phyloP scores from a whole-genome alignment of 1,140 invertebrate genomes.

The Drosophila lacteicornis region DNA sequence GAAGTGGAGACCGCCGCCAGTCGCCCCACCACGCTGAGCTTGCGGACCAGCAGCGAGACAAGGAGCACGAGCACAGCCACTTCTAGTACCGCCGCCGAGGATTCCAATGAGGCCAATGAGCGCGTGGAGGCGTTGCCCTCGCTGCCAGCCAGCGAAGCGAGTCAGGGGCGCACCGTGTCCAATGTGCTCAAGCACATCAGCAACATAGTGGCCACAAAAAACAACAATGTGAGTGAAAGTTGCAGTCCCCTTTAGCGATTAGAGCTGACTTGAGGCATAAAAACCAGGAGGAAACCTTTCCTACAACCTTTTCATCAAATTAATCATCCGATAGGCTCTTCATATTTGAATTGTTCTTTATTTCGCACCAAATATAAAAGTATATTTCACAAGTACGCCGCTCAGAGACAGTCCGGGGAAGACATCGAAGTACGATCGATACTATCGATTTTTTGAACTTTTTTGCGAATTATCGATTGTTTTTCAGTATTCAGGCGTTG shows the following conservation, averaged over 20 bases:
- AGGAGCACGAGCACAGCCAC: constrained; percentile 26
- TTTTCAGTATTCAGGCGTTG: too few species aligned
- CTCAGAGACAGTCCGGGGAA: accelerated
- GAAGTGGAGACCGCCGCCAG: constrained; percentile 33
- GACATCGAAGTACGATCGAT: too few species aligned
- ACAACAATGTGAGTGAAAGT: constrained; percentile 88
- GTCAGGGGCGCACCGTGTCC: constrained; percentile 89
- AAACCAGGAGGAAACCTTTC: too few species aligned
- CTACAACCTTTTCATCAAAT: too few species aligned
- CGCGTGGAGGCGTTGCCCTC: constrained; percentile 69
- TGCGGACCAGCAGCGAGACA: constrained; percentile 47
- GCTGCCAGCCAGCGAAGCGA: constrained; percentile 74
- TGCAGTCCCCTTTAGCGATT: too few species aligned
- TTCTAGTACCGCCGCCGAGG: constrained; percentile 44
- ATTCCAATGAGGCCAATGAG: constrained; percentile 57
- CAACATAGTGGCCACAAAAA: constrained; percentile 90
- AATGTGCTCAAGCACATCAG: constrained; percentile 93
- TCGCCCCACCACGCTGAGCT: constrained; percentile 53
- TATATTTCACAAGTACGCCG: too few species aligned
- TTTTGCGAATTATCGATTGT: too few species aligned
- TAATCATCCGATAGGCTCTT: too few species aligned
- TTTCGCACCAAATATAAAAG: too few species aligned
- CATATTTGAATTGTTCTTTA: too few species aligned
- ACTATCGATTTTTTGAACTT: too few species aligned
- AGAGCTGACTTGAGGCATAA: too few species aligned